These are phyloP conservation scores for Danaus melanippus DNA, from an alignment of 1,140 invertebrate species.

Conservation along the genomic window DNA sequence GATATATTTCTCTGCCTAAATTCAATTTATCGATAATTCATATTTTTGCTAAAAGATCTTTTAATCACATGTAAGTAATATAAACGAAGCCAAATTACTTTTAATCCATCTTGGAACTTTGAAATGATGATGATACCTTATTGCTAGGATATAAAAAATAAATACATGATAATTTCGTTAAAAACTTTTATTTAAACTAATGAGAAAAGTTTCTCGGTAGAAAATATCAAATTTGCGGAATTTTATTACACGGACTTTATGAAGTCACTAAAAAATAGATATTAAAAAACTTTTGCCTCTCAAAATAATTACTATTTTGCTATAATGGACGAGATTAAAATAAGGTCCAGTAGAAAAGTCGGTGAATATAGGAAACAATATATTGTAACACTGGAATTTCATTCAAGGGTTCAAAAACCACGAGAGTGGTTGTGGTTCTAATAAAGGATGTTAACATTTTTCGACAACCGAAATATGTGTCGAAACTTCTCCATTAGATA, in stretches of 20 bases:
- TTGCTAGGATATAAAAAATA: too few relatives aligned
- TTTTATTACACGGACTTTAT: constrained; percentile 11
- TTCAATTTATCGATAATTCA: too few relatives aligned
- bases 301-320: constrained; percentile 9
- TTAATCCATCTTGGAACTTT: too few relatives aligned
- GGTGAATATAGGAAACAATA: constrained; percentile 9
- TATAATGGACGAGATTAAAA: not conserved
- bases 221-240: not conserved
- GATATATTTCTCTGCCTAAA: too few relatives aligned
- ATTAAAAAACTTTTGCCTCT: constrained; percentile 15
- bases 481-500: too few relatives aligned
- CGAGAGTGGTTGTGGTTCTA: constrained; percentile 6
- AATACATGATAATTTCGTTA: too few relatives aligned
- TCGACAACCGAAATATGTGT: too few relatives aligned
- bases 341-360: constrained; percentile 6
- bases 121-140: too few relatives aligned
- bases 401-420: constrained; percentile 11
- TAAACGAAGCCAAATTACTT: too few relatives aligned
- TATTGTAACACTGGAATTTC: constrained; percentile 13
- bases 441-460: not conserved
- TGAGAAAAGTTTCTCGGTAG: not conserved
- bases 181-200: too few relatives aligned
- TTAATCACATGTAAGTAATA: too few relatives aligned
- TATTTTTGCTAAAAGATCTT: too few relatives aligned
- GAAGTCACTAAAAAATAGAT: constrained; percentile 9